Evolutionary conservation across 92 coral and sea anemone genomes (phyloP).

Genomic region (Anthopleura xanthogrammica): DNA sequence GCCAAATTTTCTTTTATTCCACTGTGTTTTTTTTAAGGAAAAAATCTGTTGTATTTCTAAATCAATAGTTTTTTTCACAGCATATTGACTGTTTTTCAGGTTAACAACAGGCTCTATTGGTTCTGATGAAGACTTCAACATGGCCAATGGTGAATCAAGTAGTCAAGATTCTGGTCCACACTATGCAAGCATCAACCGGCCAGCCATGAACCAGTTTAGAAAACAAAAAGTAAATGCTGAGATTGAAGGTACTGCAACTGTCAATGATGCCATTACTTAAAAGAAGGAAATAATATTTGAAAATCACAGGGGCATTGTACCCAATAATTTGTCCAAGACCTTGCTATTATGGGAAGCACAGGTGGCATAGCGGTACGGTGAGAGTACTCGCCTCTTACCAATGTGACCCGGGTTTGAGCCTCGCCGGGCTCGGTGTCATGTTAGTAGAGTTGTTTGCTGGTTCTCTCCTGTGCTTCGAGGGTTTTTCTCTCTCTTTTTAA

Average conservation of each 20-base stretch:
- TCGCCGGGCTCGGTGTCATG: no score
- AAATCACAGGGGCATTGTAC: no score
- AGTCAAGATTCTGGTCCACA: constrained; percentile 60
- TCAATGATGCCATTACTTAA: no score
- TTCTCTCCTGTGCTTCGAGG: no score
- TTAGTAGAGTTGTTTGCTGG: no score
- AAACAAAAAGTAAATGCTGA: constrained; percentile 84
- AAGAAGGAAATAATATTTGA: no score
- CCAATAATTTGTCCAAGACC: no score
- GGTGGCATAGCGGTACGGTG: no score
- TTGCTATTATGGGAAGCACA: no score
- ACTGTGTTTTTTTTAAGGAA: neutral
- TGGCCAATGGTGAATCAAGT: constrained; percentile 76
- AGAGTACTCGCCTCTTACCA: no score
- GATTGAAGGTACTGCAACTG: constrained; percentile 57
- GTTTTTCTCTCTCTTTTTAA: neutral
- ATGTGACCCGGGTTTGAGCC: no score
- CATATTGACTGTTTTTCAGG: constrained; percentile 36
- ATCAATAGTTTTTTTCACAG: neutral
- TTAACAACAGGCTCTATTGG: constrained; percentile 75
- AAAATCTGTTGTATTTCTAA: neutral
- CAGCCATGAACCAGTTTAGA: constrained; percentile 77
- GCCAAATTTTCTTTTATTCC: neutral
- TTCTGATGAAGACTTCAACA: constrained; percentile 74
- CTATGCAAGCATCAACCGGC: constrained; percentile 32